Percentiles rank a stretch among this genome's conserved stretches.
Conservation (phyloP, 2,888 invertebrate species). For the Tipula unca region DNA sequence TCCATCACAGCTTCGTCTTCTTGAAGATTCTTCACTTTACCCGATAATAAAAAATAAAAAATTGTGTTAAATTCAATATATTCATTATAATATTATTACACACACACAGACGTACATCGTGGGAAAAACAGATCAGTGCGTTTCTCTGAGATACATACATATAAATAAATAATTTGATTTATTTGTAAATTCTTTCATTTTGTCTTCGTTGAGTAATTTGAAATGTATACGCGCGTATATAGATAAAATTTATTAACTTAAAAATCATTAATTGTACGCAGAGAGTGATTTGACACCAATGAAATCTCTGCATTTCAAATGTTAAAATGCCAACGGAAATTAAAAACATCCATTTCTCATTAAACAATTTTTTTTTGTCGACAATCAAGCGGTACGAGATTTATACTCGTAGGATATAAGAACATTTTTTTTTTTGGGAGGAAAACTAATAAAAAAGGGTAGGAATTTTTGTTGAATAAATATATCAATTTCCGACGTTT, state of each 20-base stretch:
- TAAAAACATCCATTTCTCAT: background rate
- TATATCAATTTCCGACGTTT: background rate
- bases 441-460: background rate
- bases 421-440: background rate
- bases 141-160: no score
- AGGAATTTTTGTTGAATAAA: background rate
- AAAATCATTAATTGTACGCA: background rate
- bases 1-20: no score
- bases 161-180: background rate
- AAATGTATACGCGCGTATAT: background rate
- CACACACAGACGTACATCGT: no score
- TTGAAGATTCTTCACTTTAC: no score
- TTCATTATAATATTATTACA: no score
- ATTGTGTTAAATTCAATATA: no score
- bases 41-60: no score
- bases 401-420: background rate
- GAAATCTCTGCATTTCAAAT: background rate
- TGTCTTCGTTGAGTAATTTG: background rate
- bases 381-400: background rate
- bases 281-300: background rate
- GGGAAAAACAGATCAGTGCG: no score
- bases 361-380: background rate
- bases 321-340: background rate
- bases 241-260: background rate
- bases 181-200: background rate